phyloP scores from a whole-genome alignment of 2,113 vertebrate species.

The Mirza zaza region DNA sequence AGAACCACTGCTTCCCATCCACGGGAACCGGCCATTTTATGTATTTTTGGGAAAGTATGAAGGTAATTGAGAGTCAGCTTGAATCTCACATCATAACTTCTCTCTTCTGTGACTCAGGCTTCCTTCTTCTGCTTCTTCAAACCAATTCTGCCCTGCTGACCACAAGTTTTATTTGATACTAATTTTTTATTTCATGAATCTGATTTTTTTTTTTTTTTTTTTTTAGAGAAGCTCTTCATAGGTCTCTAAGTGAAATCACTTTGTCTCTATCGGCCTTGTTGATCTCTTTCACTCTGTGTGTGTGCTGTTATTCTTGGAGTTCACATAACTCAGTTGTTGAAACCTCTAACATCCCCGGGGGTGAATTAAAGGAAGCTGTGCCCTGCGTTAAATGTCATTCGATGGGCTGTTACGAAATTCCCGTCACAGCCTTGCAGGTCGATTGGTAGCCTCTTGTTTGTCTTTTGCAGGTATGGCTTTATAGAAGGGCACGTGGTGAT shows the following conservation, averaged over 20 bases:
- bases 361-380: background rate
- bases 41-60: background rate
- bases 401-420: background rate
- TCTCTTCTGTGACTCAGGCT: background rate
- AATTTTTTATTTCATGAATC: background rate
- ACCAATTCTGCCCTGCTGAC: background rate
- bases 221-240: background rate
- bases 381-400: background rate
- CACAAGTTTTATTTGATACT: background rate
- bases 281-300: background rate
- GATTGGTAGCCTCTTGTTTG: background rate
- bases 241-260: background rate
- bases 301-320: background rate
- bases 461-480: conserved; percentile 89
- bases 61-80: background rate
- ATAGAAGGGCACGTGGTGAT: conserved; percentile 84
- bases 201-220: background rate
- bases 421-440: fast-evolving
- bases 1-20: background rate
- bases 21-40: background rate
- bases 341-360: background rate
- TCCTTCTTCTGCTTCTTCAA: background rate
- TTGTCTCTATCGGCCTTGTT: background rate
- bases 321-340: background rate
- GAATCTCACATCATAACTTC: background rate